phyloP scores from a whole-genome alignment of 92 coral and sea anemone genomes.

The Epizoanthus ramosus region DNA sequence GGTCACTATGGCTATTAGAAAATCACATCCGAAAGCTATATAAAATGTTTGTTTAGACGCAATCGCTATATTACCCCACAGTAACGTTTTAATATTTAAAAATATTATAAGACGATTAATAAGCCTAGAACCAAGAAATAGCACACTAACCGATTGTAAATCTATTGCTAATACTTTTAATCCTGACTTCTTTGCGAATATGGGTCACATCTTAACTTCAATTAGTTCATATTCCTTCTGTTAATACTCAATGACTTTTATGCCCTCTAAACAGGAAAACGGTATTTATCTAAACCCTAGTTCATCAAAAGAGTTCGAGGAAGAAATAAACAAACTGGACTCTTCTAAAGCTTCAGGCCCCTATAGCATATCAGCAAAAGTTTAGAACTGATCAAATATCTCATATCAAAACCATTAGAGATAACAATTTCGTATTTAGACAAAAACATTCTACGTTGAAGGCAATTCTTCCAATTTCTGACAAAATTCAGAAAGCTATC shows the following conservation, averaged over 20 bases:
- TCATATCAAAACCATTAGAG: too few relatives aligned
- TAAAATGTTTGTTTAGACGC: too few relatives aligned
- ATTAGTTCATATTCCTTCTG: not conserved
- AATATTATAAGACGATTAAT: slow-evolving; percentile 1
- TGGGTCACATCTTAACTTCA: not conserved
- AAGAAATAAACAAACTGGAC: slow-evolving; percentile 11
- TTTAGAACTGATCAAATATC: not conserved
- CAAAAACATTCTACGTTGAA: too few relatives aligned
- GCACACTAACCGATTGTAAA: slow-evolving; percentile 16
- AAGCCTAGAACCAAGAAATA: not conserved
- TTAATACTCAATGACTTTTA: not conserved
- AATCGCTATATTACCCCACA: too few relatives aligned
- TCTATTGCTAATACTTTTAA: not conserved
- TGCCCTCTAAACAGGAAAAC: not conserved
- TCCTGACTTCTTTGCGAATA: slow-evolving; percentile 11
- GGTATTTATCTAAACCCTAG: slow-evolving; percentile 17
- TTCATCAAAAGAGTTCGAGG: slow-evolving; percentile 19
- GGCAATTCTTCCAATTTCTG: too few relatives aligned
- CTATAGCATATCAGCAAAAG: slow-evolving; percentile 2
- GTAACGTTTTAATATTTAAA: too few relatives aligned
- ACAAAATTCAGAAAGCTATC: too few relatives aligned
- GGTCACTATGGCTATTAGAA: too few relatives aligned
- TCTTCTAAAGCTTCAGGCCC: slow-evolving; percentile 34
- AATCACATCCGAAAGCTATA: too few relatives aligned
- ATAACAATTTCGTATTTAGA: too few relatives aligned